phyloP scores from a whole-genome alignment of 1,140 invertebrate genomes.

The Homalodisca vitripennis region DNA sequence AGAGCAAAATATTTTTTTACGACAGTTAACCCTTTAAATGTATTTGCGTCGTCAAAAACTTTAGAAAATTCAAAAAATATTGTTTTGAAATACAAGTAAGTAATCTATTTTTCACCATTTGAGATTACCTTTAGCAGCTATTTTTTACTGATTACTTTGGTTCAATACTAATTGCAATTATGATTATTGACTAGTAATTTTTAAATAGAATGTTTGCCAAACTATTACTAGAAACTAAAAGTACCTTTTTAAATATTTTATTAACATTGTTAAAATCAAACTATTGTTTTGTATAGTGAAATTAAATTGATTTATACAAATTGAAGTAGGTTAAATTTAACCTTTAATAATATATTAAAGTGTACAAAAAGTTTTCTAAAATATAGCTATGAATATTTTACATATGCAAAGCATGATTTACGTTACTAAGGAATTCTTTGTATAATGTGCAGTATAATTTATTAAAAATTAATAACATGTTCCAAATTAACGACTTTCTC shows the following conservation, averaged over 20 bases:
- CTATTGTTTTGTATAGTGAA: too few relatives aligned
- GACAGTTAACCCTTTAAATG: constrained; percentile 91
- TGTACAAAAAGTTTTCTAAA: too few relatives aligned
- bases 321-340: too few relatives aligned
- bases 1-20: constrained; percentile 94
- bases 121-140: background rate
- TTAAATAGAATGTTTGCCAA: background rate
- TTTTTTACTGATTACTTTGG: background rate
- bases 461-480: too few relatives aligned
- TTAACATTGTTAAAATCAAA: background rate
- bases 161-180: background rate
- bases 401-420: too few relatives aligned
- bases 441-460: too few relatives aligned
- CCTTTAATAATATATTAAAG: too few relatives aligned
- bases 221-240: background rate
- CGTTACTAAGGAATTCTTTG: too few relatives aligned
- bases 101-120: background rate
- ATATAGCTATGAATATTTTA: too few relatives aligned
- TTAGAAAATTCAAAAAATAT: constrained; percentile 76
- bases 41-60: constrained; percentile 69
- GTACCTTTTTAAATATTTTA: background rate
- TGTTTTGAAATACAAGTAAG: constrained; percentile 68
- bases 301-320: too few relatives aligned
- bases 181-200: background rate
- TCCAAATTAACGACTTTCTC: too few relatives aligned